Base-by-base conservation (phyloP, 2,888 invertebrate genomes). In the Athalia cordata region DNA sequence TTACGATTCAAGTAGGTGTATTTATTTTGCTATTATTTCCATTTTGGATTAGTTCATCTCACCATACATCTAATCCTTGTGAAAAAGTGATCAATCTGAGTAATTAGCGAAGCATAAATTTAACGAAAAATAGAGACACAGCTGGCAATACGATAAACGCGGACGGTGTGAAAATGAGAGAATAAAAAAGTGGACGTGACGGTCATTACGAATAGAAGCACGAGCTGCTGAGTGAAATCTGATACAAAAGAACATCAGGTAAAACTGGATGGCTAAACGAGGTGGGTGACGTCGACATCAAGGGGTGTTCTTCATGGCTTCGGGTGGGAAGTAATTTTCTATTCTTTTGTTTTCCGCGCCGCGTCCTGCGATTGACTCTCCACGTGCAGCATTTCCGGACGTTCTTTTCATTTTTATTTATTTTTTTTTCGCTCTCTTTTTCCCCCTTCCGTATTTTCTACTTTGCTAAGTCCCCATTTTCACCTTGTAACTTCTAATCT, bases 221-320 rank as follows among this genome's bases (percentile, higher is more conserved):
- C 59, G 29, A 29, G 29, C 29, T 29, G 47, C 70, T 59, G 70
- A 72, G 70, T 57, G 70, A 72, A 72, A 72, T 59, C 70, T 72
- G 70, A 72, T 72, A 72, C 70, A 72, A 72, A 72, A 72, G 70
- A 59, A 72, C 59, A 72, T 72, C 70, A 45, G 70, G 45, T 45
- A 72, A 13, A 72, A 72, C 70, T 72, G 70, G 59, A 43, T 59
- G 6, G 57, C n/a, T 45, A 59, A 72, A 72, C 13, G 59, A 72
- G 59, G 59, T 57, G 70, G 70, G 8, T 45, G 70, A 68, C 68
- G 55, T 45, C 65, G 43, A n/a, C 65, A n/a, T 3, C 43, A 47
- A 59, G 70, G 49, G 49, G 45, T 43, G 59, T 57, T 57, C 8
- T 11, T 45, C 8, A 13, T 57, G 47, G 70, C 70, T 11, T 43